Evolutionary conservation across 2,888 invertebrate genomes (phyloP).

Genomic region (Physocephala rufipes): DNA sequence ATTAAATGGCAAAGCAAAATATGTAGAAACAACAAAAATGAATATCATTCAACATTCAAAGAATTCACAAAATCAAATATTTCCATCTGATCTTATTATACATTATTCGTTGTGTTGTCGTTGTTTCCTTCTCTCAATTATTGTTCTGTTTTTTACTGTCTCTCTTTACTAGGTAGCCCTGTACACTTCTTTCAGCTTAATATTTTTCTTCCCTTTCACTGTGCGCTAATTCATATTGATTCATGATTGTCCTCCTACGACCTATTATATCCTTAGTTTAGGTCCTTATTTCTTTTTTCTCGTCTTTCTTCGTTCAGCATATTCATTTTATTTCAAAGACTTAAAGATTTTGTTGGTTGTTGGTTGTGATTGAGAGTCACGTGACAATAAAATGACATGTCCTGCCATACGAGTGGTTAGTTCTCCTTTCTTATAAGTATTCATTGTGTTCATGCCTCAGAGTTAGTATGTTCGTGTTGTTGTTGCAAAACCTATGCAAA

Average conservation of each 20-base stretch:
- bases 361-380: slow-evolving; percentile 46
- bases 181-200: background rate
- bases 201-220: background rate
- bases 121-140: background rate
- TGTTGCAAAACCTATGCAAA: no score
- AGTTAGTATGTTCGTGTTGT: no score
- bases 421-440: slow-evolving; percentile 19
- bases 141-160: slow-evolving; percentile 3
- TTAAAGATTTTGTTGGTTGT: slow-evolving; percentile 10
- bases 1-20: background rate
- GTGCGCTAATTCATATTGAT: background rate
- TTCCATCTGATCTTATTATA: background rate
- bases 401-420: slow-evolving; percentile 39
- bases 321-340: background rate
- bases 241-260: background rate
- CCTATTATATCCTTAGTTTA: no score
- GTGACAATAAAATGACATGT: slow-evolving; percentile 47
- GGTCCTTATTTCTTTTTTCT: no score
- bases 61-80: slow-evolving; percentile 11
- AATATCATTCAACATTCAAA: slow-evolving; percentile 20
- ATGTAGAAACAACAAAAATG: background rate
- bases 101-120: background rate
- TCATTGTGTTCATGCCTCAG: background rate
- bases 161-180: background rate
- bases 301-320: background rate